Base-by-base conservation (phyloP, 1,140 invertebrate genomes). In the Anadara kagoshimensis region DNA sequence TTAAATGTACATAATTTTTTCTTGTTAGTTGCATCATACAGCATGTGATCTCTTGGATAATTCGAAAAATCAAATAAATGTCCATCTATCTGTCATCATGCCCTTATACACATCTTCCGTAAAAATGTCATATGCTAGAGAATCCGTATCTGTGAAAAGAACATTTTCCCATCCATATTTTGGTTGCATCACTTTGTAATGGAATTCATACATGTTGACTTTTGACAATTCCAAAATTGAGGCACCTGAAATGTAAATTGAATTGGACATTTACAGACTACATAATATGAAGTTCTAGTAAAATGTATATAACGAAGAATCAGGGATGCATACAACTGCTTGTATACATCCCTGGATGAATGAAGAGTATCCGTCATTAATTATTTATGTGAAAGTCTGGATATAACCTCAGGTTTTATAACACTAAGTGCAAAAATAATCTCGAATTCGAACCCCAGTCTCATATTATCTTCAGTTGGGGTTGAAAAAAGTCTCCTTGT, bases 161-260 rank as follows among this genome's bases (percentile, higher is more conserved):
- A 73, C 45, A 8, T 56, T 56, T 12, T 53, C 36, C 12, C 59
- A 45, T 24, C 58, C 67, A 62, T 61, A 69, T 45, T 43, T 61
- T 43, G 24, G 26, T 43, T 61, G 47, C 67, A 69, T 69, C 41
- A 57, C 51, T 22, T 72, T 72, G 62, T 65, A 72, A 58, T 72
- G 69, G 20, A 72, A 72, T 20, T 72, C 59, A 41, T 73, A 73
- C 54, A 73, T 73, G 14, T 66, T 47, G 8, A 69, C 18, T 73
- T 66, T 72, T 1, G 70, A 65, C 5, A 59, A 24, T 64, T 73
- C 70, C 22, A 73, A 54, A 22, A 73, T 73, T 8, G 44, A 29
- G 3, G 26, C 24, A 18, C 62, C 62, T 51, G 29, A 36, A 36
- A 36, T 36, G 29, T 36, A 36, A 36, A 36, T 36, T 36, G 29